phyloP scores from a whole-genome alignment of 2,113 vertebrate species.

The Phycodurus eques region DNA sequence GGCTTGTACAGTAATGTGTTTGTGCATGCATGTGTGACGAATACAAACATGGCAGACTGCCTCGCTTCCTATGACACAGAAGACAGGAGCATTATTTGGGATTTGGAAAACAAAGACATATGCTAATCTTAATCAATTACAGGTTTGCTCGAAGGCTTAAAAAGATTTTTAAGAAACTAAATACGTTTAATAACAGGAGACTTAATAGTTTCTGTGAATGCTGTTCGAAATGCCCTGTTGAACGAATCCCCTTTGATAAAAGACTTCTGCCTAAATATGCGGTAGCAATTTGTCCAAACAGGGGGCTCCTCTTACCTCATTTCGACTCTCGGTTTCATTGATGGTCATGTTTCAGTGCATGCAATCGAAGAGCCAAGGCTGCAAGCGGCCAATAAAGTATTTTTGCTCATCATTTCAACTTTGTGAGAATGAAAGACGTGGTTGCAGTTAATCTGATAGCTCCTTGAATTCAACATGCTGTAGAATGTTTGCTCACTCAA shows the following conservation, averaged over 20 bases:
- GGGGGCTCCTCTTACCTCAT: background rate
- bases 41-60: constrained; percentile 34
- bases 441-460: background rate
- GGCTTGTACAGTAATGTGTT: background rate
- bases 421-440: background rate
- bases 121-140: background rate
- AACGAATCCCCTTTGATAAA: background rate
- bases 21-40: constrained; percentile 13
- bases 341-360: background rate
- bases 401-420: background rate
- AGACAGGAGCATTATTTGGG: constrained; percentile 13
- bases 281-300: background rate
- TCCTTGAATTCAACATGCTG: background rate
- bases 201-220: background rate
- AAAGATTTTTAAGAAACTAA: background rate
- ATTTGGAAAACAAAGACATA: constrained; percentile 8
- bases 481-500: background rate
- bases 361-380: constrained; percentile 1
- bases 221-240: background rate
- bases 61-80: constrained; percentile 12
- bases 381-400: background rate
- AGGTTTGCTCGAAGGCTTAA: background rate
- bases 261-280: background rate
- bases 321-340: background rate
- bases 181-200: constrained; percentile 3